phyloP scores from a whole-genome alignment of 2,797 vertebrate species.

The Melanotaenia nigrans region DNA sequence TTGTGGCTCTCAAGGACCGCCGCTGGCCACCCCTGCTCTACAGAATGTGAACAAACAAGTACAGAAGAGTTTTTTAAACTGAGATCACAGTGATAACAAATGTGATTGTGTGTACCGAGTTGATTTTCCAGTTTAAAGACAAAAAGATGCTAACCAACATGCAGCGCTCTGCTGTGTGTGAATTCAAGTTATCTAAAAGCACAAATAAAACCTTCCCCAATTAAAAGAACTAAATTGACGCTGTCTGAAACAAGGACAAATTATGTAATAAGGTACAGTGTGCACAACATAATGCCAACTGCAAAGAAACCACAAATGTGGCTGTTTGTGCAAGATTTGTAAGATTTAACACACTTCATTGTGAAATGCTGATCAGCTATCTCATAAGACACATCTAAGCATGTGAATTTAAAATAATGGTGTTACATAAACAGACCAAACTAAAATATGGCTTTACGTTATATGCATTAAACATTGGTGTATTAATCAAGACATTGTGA shows the following conservation, averaged over 20 bases:
- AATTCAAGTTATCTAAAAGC: no score
- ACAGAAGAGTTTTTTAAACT: no score
- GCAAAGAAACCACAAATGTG: conserved; percentile 16
- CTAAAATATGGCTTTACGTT: not conserved
- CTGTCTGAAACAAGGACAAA: conserved; percentile 49
- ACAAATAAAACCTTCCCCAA: no score
- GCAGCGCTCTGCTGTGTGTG: no score
- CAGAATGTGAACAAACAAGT: no score
- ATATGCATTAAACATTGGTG: not conserved
- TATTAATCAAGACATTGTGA: not conserved
- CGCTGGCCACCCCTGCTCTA: no score
- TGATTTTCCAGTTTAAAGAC: no score
- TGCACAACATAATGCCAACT: conserved; percentile 31
- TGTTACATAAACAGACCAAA: not conserved
- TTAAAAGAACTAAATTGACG: conserved; percentile 23
- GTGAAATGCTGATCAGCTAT: not conserved
- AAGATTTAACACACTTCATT: not conserved
- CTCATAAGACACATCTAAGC: not conserved
- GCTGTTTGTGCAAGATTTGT: not conserved
- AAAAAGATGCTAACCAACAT: no score
- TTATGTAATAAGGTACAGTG: conserved; percentile 49
- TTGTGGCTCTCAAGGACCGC: no score
- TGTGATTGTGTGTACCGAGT: no score
- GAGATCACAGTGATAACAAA: no score
- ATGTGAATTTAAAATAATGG: not conserved